A percentile compares a stretch with the other conserved stretches of the same genome.
phyloP scores from a whole-genome alignment of 2,113 vertebrate genomes.

The Apodemus speciosus region DNA sequence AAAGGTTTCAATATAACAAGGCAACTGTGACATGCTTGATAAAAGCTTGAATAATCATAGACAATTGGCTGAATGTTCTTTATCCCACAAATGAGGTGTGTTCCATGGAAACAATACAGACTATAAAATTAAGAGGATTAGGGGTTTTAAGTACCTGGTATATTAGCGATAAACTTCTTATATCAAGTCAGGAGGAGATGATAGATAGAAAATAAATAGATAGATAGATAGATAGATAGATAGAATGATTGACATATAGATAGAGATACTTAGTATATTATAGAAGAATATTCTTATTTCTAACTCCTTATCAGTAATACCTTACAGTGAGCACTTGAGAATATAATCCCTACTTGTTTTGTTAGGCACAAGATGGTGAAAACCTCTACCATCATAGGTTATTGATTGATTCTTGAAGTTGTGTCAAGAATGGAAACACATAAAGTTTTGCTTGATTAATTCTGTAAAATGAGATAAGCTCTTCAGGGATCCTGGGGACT shows the following conservation, averaged over 20 bases:
- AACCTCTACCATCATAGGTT: background rate
- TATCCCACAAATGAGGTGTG: background rate
- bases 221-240: too few relatives aligned
- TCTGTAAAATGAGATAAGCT: background rate
- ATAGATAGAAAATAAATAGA: background rate
- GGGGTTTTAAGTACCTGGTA: background rate
- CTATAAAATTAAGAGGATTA: background rate
- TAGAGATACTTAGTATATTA: background rate
- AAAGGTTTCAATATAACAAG: constrained; percentile 32
- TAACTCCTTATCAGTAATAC: background rate
- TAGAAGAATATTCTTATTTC: background rate
- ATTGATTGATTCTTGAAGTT: background rate
- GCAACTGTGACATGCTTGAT: background rate
- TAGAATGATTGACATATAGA: too few relatives aligned
- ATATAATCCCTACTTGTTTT: background rate
- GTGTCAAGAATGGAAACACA: background rate
- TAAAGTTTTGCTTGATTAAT: background rate
- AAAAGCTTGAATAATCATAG: background rate
- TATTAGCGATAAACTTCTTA: background rate
- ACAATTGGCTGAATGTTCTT: background rate
- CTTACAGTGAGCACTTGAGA: background rate
- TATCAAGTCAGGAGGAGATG: background rate
- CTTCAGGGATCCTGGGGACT: background rate
- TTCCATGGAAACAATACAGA: background rate
- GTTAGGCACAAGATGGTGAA: background rate